A percentile compares a stretch with the other conserved stretches of the same genome.
Conservation (phyloP, 2,797 vertebrate species). For the Dallia pectoralis region DNA sequence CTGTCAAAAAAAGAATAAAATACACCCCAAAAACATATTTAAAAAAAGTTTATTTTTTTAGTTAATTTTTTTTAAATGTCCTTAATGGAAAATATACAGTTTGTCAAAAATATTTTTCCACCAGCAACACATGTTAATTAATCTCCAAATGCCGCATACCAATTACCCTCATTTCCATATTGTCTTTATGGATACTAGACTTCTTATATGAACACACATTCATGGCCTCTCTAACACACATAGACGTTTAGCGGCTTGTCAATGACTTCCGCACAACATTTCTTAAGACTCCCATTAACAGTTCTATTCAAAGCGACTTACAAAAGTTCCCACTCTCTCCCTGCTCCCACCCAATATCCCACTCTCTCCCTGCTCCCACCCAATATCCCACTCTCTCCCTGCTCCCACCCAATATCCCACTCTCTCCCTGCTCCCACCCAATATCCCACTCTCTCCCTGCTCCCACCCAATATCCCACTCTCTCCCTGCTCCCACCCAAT, state of each 20-base stretch:
- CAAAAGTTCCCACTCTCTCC: conserved; percentile 3
- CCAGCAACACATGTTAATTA: background rate
- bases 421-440: conserved; percentile 4
- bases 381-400: conserved; percentile 6
- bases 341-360: conserved; percentile 12
- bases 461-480: no score
- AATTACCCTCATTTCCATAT: background rate
- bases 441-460: conserved; percentile 15
- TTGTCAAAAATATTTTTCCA: background rate
- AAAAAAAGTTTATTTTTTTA: no score
- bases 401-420: conserved; percentile 15
- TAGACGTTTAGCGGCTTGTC: conserved; percentile 49
- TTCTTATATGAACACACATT: background rate
- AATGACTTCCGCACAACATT: conserved; percentile 70
- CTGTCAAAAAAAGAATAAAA: no score
- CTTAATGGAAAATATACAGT: background rate
- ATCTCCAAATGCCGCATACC: background rate
- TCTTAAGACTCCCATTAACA: conserved; percentile 40
- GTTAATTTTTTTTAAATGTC: background rate
- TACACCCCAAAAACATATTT: no score
- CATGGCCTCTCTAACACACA: background rate
- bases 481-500: conserved; percentile 15
- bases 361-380: conserved; percentile 15
- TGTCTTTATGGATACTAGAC: background rate
- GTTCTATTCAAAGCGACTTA: conserved; percentile 43